Conservation (phyloP, 64 coral and sea anemone species). For the Dendrophyllia cribrosa region DNA sequence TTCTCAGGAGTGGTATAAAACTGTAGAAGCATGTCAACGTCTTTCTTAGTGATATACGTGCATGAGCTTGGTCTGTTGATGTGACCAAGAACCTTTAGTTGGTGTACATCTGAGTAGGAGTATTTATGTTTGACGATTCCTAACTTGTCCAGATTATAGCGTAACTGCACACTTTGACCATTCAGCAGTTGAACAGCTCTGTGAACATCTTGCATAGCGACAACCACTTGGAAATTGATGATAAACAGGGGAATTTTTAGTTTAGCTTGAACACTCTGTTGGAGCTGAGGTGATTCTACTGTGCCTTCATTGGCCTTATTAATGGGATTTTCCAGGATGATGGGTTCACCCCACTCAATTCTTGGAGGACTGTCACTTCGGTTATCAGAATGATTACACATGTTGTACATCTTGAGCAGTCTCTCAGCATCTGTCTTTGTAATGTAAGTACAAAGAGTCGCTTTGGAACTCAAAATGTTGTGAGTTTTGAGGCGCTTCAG, state of each 20-base stretch:
- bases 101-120: conserved; percentile 80
- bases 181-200: conserved; percentile 91
- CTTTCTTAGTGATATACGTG: conserved; percentile 82
- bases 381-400: conserved; percentile 4
- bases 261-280: not conserved
- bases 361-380: conserved; percentile 30
- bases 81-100: conserved; percentile 76
- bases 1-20: conserved; percentile 80
- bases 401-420: conserved; percentile 87
- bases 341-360: conserved; percentile 71
- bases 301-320: not conserved
- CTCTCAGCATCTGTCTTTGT: conserved; percentile 79
- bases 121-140: conserved; percentile 77
- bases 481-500: conserved; percentile 79
- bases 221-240: conserved; percentile 74
- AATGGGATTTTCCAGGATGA: conserved; percentile 40
- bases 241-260: conserved; percentile 79
- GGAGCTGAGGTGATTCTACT: not conserved
- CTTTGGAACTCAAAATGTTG: conserved; percentile 73
- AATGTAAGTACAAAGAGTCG: conserved; percentile 91
- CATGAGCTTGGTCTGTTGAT: conserved; percentile 89
- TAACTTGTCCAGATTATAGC: conserved; percentile 86
- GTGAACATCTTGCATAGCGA: conserved; percentile 88
- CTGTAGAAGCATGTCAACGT: conserved; percentile 68
- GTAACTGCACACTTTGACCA: conserved; percentile 89